Evolutionary conservation across 2,888 invertebrate genomes (phyloP), one percentile per base, ranked within the genome.

Genomic region (Epirrhoe alternata): DNA sequence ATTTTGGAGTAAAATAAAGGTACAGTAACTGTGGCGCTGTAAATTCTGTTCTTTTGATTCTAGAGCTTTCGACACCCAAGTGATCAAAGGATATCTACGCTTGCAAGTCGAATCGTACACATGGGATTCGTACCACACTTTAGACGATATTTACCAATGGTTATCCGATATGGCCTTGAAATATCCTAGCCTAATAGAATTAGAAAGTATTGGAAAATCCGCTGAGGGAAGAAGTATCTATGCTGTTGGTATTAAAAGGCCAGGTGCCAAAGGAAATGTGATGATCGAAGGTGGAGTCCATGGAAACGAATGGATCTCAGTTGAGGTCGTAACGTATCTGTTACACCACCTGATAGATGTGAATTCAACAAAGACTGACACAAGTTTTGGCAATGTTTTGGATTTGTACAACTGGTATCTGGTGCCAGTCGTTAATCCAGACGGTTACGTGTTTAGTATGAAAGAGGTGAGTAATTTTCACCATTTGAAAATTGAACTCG

Each of bases 221-320:
- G 82, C 74, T 52, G 93, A 94, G 82, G 90, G 89, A 0, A 79
- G 89, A 68, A 83, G 88, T 5, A 91, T 94, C 54, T 82, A 79
- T 42, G 89, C 83, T 6, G 12, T 89, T 1, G 71, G 73, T 14
- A 69, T 90, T 0, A 72, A 61, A 14, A 72, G 71, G 12, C 47
- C 51, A 1, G 68, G 68, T 1, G 59, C 73, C 0, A 94, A 86
- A 70, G 87, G 82, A 12, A 94, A 80, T 6, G 89, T 95, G 5
- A 92, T 95, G 38, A 79, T 95, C 4, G 96, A 95, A 80, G 94
- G 87, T 38, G 94, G 94, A 2, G 95, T 96, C 55, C 96, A 97
- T 80, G 96, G 96, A 0, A 94, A 97, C 53, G 97, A 97, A 86
- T 97, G 96, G 96, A 94, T 96, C 12, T 85, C 94, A 0, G 90